phyloP scores from a whole-genome alignment of 1,140 invertebrate species.

The Potamilus streckersoni region DNA sequence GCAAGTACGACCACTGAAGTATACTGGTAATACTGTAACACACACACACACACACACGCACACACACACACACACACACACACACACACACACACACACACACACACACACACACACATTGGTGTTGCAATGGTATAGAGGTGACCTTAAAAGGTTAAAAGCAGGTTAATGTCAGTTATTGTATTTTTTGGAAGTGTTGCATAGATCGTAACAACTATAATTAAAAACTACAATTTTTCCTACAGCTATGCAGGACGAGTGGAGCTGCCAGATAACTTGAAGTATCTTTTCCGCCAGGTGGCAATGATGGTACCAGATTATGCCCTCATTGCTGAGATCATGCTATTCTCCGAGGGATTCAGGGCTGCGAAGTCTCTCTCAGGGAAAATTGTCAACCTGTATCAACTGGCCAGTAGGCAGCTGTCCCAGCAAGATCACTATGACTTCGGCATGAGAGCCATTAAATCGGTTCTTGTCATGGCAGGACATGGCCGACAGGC shows the following conservation, averaged over 20 bases:
- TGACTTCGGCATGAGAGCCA: constrained; percentile 91
- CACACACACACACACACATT: too few species aligned
- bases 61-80: too few species aligned
- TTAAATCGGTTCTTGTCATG: constrained; percentile 68
- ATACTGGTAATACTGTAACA: too few species aligned
- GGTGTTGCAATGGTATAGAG: too few species aligned
- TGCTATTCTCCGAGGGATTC: constrained; percentile 91
- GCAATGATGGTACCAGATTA: constrained; percentile 96
- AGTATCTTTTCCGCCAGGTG: constrained; percentile 84
- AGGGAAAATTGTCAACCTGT: constrained; percentile 90
- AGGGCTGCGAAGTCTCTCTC: constrained; percentile 84
- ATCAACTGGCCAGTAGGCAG: constrained; percentile 89
- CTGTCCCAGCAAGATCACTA: constrained; percentile 93
- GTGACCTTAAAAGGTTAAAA: too few species aligned
- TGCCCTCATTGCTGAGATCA: constrained; percentile 89
- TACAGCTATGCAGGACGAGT: constrained; percentile 75
- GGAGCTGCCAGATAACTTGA: constrained; percentile 66
- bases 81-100: too few species aligned
- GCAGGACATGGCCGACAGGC: constrained; percentile 63
- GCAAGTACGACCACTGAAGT: too few species aligned
- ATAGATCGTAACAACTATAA: neutral
- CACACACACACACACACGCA: too few species aligned
- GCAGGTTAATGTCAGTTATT: too few species aligned
- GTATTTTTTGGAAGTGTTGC: too few species aligned
- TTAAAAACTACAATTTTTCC: constrained; percentile 1